Evolutionary conservation across 2,888 invertebrate genomes (phyloP), one percentile per base, ranked within the genome.

Genomic region (Oligia latruncula): DNA sequence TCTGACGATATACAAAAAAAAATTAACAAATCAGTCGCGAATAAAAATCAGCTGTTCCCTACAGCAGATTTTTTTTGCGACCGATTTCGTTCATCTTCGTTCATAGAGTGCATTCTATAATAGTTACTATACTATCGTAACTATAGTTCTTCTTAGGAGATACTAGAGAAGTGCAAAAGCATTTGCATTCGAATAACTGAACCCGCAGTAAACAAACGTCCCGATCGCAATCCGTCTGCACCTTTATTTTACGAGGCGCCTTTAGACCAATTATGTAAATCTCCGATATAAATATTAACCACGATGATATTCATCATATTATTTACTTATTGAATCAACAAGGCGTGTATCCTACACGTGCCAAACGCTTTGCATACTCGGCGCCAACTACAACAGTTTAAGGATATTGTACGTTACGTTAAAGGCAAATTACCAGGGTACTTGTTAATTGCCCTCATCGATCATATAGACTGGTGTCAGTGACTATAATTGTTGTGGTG

Each of bases 361-460:
- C 52, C 2, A 71, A 49, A 58, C 5, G 49, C 52, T 87, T 89
- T 71, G 74, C 85, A 88, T 84, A 85, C 68, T n/a, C 71, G 89
- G 84, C 87, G 88, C 86, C 88, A 81, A 72, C 60, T n/a, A 71
- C 64, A 55, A 23, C 73, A 58, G 66, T 75, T 71, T 80, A 78
- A 77, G 70, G 77, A 64, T 43, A 79, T 84, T 82, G 72, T 72
- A 58, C 70, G 73, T 73, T 80, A 68, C 72, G 67, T 35, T 35
- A 78, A 15, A 73, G 72, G 82, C 74, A 80, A 89, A 80, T 84
- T 62, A 70, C 64, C 74, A 71, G 74, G n/a, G 20, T 58, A 71
- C 66, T 58, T 70, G 65, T 15, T 88, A 90, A 89, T 89, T 80
- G 76, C 62, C 17, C 23, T 11, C 68, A 90, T 89, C 80, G n/a